Evolutionary conservation across 2,797 vertebrate genomes (phyloP), one percentile per base, ranked within the genome.

Genomic region (Gymnodraco acuticeps): DNA sequence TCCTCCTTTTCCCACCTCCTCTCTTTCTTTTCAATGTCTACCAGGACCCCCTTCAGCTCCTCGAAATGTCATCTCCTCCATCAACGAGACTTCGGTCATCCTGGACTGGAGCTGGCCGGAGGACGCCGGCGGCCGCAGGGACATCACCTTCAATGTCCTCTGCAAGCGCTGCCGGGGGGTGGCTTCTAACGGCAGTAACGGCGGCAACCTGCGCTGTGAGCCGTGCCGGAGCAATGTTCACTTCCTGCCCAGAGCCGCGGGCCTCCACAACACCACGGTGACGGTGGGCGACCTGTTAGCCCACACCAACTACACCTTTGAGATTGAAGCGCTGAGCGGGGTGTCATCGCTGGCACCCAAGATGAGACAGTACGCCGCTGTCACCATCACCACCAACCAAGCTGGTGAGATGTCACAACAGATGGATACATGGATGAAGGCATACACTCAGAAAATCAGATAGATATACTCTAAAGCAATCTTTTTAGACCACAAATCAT

Each of bases 291-390:
- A 99, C 87, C 95, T 99, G 52, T 91, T 99, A 77, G 98, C 98
- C 6, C 98, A 99, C 82, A 99, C 98, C 38, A 99, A 99, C 95
- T 99, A 99, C 91, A 99, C 97, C 0, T 99, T 99, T 73, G 97
- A 99, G 94, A 97, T 99, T 0, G 97, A 99, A 55, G 97, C 97
- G 0, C 77, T 94, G 84, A 99, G 99, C 0, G 98, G 97, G 0
- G 98, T 99, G 2, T 99, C 98, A 0, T 84, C 91, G n/a, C 82
- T 96, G 73, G 96, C 96, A 5, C 88, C 94, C 0, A 87, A 93
- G 5, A 91, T 96, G 70, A 95, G 97, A 38, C 97, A 98, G 77
- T 97, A 96, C 38, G 97, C 98, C 1, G 96, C 97, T 0, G 98
- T 99, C 84, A 98, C 95, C 91, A 98, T 99, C 92, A 99, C 97